Evolutionary conservation across 2,888 invertebrate genomes (phyloP).

Genomic region (Belgica antarctica): DNA sequence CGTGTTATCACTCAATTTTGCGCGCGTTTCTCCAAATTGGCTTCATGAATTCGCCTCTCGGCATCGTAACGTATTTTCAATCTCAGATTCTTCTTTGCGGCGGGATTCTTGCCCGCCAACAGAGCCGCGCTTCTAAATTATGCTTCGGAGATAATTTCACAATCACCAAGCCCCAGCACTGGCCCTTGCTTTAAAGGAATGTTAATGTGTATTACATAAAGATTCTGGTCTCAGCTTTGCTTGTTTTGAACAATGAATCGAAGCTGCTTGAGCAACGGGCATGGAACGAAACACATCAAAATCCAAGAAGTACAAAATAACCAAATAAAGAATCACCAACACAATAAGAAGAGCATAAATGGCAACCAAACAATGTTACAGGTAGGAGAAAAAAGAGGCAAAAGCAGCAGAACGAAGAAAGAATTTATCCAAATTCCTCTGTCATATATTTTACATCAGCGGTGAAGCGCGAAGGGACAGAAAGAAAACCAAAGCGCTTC

Average conservation of each 20-base stretch:
- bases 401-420: conserved; percentile 2
- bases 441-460: conserved; percentile 11
- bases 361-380: not conserved
- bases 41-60: conserved; percentile 11
- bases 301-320: not conserved
- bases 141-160: too few relatives aligned
- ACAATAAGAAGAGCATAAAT: conserved; percentile 6
- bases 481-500: not conserved
- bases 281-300: not conserved
- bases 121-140: not conserved
- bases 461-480: not conserved
- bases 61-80: conserved; percentile 9
- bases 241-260: not conserved
- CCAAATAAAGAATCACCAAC: not conserved
- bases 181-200: not conserved
- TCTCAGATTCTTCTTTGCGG: not conserved
- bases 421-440: conserved; percentile 11
- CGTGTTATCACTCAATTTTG: not conserved
- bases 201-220: not conserved
- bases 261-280: conserved; percentile 5
- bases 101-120: too few relatives aligned
- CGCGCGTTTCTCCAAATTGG: not conserved
- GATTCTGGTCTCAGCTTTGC: not conserved
- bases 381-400: not conserved
- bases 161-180: not conserved